Evolutionary conservation across 2,797 vertebrate genomes (phyloP).

Genomic region (Ispidina picta): DNA sequence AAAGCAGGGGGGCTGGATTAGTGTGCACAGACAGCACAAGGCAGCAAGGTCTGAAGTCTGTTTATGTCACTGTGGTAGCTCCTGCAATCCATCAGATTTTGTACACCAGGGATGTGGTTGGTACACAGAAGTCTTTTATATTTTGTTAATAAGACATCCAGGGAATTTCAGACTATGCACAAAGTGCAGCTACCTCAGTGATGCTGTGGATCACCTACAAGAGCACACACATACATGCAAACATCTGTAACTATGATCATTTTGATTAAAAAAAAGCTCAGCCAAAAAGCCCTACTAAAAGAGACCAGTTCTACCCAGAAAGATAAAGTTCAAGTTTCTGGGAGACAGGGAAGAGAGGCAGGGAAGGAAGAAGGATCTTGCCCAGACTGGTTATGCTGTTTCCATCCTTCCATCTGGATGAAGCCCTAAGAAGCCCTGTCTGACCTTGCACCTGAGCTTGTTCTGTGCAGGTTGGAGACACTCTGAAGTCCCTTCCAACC

Average conservation of each 20-base stretch:
- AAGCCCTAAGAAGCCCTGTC: not conserved
- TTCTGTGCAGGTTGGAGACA: not conserved
- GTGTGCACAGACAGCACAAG: not conserved
- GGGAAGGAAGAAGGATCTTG: not conserved
- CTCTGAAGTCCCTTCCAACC: not conserved
- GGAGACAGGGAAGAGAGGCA: not conserved
- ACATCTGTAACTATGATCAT: not conserved
- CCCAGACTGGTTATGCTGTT: not conserved
- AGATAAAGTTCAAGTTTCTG: not conserved
- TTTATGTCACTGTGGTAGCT: constrained; percentile 3
- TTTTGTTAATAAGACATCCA: not conserved
- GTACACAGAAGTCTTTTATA: not conserved
- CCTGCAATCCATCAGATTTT: not conserved
- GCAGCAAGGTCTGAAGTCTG: not conserved
- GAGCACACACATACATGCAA: not conserved
- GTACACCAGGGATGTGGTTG: not conserved
- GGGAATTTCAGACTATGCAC: not conserved
- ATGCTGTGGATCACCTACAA: not conserved
- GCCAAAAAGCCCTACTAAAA: not conserved
- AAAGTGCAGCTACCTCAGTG: not conserved
- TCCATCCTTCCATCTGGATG: not conserved
- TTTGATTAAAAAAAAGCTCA: not conserved
- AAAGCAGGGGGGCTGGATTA: constrained; percentile 42
- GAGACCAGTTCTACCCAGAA: not conserved
- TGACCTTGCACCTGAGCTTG: not conserved